Percentiles rank a stretch among this genome's conserved stretches.
Evolutionary conservation across 1,140 invertebrate species (phyloP).

Genomic region (Diachasma alloeum): DNA sequence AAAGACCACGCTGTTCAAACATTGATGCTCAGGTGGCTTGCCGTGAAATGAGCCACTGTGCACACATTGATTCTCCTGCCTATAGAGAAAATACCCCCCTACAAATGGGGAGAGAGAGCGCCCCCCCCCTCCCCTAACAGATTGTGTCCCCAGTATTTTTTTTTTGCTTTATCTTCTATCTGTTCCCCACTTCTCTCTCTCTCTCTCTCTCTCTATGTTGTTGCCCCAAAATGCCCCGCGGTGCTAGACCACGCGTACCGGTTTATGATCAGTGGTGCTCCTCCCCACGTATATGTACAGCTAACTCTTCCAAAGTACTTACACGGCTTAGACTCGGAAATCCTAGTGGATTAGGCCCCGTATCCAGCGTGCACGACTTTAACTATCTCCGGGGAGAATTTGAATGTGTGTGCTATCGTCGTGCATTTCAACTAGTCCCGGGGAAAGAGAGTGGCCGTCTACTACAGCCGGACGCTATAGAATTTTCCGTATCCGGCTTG

Average conservation of each 20-base stretch:
- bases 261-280: slow-evolving; percentile 34
- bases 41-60: slow-evolving; percentile 53
- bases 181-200: slow-evolving; percentile 5
- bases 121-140: background rate
- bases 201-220: slow-evolving; percentile 3
- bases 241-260: background rate
- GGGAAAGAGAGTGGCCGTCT: background rate
- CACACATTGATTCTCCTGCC: slow-evolving; percentile 43
- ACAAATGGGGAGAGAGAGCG: background rate
- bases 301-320: slow-evolving; percentile 38
- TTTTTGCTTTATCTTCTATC: background rate
- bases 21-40: slow-evolving; percentile 50
- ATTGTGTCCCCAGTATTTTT: slow-evolving; percentile 12
- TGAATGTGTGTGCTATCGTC: slow-evolving; percentile 12
- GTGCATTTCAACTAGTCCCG: slow-evolving; percentile 8
- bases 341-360: slow-evolving; percentile 32
- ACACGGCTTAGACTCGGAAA: slow-evolving; percentile 37
- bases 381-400: slow-evolving; percentile 28
- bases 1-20: slow-evolving; percentile 44
- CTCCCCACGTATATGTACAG: slow-evolving; percentile 13
- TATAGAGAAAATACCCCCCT: slow-evolving; percentile 39
- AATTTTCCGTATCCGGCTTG: slow-evolving; percentile 17
- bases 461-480: slow-evolving; percentile 22
- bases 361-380: slow-evolving; percentile 5
- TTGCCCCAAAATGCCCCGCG: slow-evolving; percentile 2